Percentiles rank a stretch among this genome's conserved stretches.
phyloP scores from a whole-genome alignment of 2,113 vertebrate genomes.

The Miniopterus natalensis region DNA sequence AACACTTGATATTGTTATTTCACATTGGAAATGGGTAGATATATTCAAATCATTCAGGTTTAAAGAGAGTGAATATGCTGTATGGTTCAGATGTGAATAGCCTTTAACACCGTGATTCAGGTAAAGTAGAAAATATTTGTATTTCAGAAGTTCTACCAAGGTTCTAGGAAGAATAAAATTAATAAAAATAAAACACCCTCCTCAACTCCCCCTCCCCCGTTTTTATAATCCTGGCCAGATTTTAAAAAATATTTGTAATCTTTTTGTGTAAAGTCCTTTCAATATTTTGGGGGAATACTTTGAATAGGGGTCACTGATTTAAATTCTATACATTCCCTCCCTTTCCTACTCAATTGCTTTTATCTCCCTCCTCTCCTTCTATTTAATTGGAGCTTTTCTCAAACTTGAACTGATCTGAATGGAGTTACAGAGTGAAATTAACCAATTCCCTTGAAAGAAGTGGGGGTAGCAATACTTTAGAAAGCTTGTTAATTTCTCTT shows the following conservation, averaged over 20 bases:
- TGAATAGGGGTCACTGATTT: slow-evolving; percentile 58
- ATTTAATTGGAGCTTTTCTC: slow-evolving; percentile 74
- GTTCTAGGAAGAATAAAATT: not conserved
- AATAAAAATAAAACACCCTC: not conserved
- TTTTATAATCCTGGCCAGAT: not conserved
- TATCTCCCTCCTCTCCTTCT: slow-evolving; percentile 40
- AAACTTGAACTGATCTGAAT: slow-evolving; percentile 74
- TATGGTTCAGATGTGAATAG: not conserved
- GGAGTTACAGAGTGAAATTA: slow-evolving; percentile 75
- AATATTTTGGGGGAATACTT: not conserved
- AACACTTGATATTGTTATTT: not conserved
- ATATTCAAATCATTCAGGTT: not conserved
- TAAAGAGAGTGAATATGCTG: not conserved
- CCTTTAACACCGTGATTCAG: not conserved
- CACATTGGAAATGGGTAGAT: not conserved
- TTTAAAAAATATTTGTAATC: not conserved
- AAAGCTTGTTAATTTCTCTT: slow-evolving; percentile 80
- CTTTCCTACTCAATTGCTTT: slow-evolving; percentile 12
- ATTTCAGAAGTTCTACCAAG: slow-evolving; percentile 15
- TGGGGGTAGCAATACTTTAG: slow-evolving; percentile 66
- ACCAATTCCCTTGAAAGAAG: slow-evolving; percentile 75
- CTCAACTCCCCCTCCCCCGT: not conserved
- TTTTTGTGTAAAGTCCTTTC: not conserved
- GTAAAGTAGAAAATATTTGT: not conserved
- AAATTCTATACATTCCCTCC: slow-evolving; percentile 67